phyloP scores from a whole-genome alignment of 2,113 vertebrate species.

The Heterotilapia buettikoferi region DNA sequence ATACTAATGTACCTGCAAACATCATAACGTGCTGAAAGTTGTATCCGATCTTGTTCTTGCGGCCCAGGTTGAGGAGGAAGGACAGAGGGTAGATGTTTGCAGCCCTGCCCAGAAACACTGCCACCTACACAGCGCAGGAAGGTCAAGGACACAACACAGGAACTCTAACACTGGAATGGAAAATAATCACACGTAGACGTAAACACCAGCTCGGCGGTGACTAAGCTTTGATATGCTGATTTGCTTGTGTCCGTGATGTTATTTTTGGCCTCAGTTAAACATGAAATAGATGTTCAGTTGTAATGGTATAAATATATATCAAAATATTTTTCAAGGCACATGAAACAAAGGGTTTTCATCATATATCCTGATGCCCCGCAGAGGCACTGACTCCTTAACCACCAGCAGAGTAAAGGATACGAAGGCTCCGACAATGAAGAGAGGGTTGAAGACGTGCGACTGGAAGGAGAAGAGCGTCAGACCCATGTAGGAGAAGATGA shows the following conservation, averaged over 20 bases:
- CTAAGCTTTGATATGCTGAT: neutral
- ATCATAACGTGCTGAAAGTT: conserved; percentile 99
- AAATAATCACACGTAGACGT: neutral
- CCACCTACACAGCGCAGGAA: conserved; percentile 71
- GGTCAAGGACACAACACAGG: conserved; percentile 72
- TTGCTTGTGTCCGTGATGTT: neutral
- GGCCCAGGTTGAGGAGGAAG: conserved; percentile 91
- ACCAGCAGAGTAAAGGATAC: conserved; percentile 80
- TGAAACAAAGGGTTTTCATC: neutral
- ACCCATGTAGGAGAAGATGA: conserved; percentile 99
- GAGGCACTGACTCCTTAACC: neutral
- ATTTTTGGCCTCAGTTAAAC: neutral
- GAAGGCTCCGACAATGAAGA: conserved; percentile 90
- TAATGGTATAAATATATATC: neutral
- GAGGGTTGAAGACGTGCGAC: conserved; percentile 91
- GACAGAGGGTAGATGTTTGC: conserved; percentile 97
- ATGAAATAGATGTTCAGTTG: neutral
- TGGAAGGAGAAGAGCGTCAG: conserved; percentile 96
- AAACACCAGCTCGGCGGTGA: neutral
- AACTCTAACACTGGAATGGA: neutral
- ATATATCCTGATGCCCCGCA: neutral
- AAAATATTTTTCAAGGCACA: neutral
- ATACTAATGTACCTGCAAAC: conserved; percentile 84
- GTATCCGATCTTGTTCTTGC: conserved; percentile 88
- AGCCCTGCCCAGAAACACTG: conserved; percentile 92